Percentiles rank a stretch among this genome's conserved stretches.
Conservation (phyloP, 2,888 invertebrate species). For the Choristoneura rosaceana region DNA sequence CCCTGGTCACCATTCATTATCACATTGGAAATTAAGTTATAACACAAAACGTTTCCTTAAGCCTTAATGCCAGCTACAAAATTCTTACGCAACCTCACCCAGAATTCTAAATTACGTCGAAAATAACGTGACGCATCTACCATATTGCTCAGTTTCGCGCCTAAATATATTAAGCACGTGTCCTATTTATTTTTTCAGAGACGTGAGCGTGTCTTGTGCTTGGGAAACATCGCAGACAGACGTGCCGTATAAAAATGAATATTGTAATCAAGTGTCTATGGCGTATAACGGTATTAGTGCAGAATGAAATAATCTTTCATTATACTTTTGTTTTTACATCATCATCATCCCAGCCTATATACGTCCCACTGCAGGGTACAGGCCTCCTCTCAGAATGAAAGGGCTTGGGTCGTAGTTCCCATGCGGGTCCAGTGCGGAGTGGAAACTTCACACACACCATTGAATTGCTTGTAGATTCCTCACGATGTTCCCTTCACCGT, state of each 20-base stretch:
- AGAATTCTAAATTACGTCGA: constrained; percentile 30
- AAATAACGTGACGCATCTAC: constrained; percentile 26
- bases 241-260: constrained; percentile 13
- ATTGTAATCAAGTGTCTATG: constrained; percentile 11
- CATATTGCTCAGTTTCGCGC: constrained; percentile 37
- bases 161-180: constrained; percentile 41
- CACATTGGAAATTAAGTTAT: too few relatives aligned
- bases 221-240: constrained; percentile 5
- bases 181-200: constrained; percentile 39
- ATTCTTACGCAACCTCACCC: neutral
- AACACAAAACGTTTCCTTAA: neutral
- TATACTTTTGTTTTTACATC: neutral
- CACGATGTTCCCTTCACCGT: too few relatives aligned
- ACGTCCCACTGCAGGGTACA: too few relatives aligned
- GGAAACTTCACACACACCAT: too few relatives aligned
- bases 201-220: constrained; percentile 28
- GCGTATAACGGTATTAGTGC: neutral
- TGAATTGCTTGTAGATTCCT: too few relatives aligned
- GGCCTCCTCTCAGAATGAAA: too few relatives aligned
- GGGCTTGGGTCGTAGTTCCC: too few relatives aligned
- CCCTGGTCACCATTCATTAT: too few relatives aligned
- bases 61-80: neutral
- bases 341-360: too few relatives aligned
- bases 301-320: neutral
- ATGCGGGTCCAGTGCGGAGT: too few relatives aligned